Evolutionary conservation across 2,113 vertebrate species (phyloP).

Genomic region (Sigmodon hispidus): DNA sequence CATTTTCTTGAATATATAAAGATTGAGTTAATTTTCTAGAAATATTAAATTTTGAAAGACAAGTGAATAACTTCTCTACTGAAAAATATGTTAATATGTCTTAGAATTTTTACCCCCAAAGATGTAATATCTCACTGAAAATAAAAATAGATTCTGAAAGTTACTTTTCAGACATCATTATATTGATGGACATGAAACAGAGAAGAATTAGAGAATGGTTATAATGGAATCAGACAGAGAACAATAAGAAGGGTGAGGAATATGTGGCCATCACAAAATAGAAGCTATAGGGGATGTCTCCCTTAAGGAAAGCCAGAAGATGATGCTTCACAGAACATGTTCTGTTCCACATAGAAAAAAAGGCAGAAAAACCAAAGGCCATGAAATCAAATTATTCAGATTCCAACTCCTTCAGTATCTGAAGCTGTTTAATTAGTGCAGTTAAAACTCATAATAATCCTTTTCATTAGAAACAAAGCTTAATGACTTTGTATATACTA

Average conservation of each 20-base stretch:
- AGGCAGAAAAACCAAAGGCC: slow-evolving; percentile 18
- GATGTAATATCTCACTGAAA: background rate
- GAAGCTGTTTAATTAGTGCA: slow-evolving; percentile 67
- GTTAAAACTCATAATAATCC: slow-evolving; percentile 60
- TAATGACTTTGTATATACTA: slow-evolving; percentile 53
- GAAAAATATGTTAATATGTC: background rate
- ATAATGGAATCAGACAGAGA: background rate
- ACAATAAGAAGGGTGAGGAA: background rate
- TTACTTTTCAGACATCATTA: background rate
- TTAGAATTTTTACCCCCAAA: background rate
- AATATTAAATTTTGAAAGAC: background rate
- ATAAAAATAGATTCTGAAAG: background rate
- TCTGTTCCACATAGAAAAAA: slow-evolving; percentile 3
- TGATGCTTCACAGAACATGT: background rate
- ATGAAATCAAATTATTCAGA: slow-evolving; percentile 54
- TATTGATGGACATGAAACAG: background rate
- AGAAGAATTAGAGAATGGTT: background rate
- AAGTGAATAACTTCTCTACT: background rate
- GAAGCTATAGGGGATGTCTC: background rate
- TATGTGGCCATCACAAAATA: background rate
- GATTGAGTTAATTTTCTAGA: background rate
- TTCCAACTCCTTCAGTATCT: slow-evolving; percentile 26
- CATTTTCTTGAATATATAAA: background rate
- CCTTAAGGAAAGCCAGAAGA: background rate
- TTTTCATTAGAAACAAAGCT: slow-evolving; percentile 54